Evolutionary conservation across 1,140 invertebrate species (phyloP).

Genomic region (Magallana angulata): DNA sequence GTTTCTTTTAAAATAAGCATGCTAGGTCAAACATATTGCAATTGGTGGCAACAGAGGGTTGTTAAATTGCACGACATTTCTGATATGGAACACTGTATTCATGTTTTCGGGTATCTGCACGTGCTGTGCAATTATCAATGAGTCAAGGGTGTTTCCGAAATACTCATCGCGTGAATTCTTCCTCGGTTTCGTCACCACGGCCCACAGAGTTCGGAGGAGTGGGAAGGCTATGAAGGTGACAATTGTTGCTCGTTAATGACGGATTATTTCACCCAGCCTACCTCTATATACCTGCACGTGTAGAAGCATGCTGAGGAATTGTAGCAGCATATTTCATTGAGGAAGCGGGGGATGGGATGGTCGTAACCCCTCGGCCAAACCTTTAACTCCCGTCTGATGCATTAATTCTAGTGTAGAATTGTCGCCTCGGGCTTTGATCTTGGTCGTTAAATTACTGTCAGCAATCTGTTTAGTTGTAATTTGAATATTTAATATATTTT

Average conservation of each 20-base stretch:
- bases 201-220: neutral
- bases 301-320: neutral
- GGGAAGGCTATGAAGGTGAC: neutral
- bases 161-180: slow-evolving; percentile 11
- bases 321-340: neutral
- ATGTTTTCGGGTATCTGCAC: slow-evolving; percentile 21
- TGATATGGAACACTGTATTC: neutral
- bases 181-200: neutral
- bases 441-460: neutral
- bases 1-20: slow-evolving; percentile 8
- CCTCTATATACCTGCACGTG: slow-evolving; percentile 4
- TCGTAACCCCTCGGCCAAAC: neutral
- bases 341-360: neutral
- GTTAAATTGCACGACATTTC: slow-evolving; percentile 14
- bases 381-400: neutral
- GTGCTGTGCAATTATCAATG: slow-evolving; percentile 33
- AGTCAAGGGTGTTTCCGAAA: slow-evolving; percentile 24
- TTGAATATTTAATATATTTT: slow-evolving; percentile 39
- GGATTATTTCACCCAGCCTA: slow-evolving; percentile 12
- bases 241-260: neutral
- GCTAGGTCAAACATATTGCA: neutral
- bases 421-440: slow-evolving; percentile 23
- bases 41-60: neutral
- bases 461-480: slow-evolving; percentile 34
- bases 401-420: slow-evolving; percentile 27